Evolutionary conservation across 2,888 invertebrate species (phyloP), one percentile per base, ranked within the genome.

Genomic region (Podabrus alpinus): DNA sequence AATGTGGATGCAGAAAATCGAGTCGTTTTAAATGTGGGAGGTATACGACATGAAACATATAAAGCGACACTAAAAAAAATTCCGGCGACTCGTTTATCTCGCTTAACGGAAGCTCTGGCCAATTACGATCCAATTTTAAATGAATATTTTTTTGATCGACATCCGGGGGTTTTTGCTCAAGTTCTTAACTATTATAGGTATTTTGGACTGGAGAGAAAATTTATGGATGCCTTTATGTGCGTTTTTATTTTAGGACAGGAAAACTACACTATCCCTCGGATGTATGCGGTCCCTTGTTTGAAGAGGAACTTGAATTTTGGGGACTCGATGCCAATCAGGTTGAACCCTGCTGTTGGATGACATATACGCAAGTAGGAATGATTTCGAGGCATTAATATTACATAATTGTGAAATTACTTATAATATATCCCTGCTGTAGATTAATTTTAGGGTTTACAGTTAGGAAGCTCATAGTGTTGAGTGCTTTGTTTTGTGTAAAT

Each of bases 281-380:
- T 86, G 99, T 99, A 1, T 99, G 99, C 87, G 99, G 99, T 66
- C 99, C 99, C 71, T 91, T 99, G 79, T 99, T 99, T 87, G 99
- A 99, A 87, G 99, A 99, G 86, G 99, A 99, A 88, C 91, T 99
- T 81, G 99, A 99, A 88, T 99, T 98, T 88, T 99, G 99, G 99
- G 99, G 99, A 13, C 91, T 99, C 81, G 99, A 99, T 87, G 96
- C 99, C 59, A 99, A 99, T 90, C 99, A 99, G 89, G 98, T 99
- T 83, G 98, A 99, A 87, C 99, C 99, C 5, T 99, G 99, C 88
- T 99, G 99, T 88, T 99, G 99, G 99, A 99, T 99, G 98, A 99
- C 99, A 9, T 99, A 99, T 84, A 95, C 96, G 76, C 93, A 94
- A 95, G 96, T 96, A 86, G 84, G 81, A 77, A 74, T 59, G 15